Evolutionary conservation across 2,113 vertebrate genomes (phyloP), one percentile per base, ranked within the genome.

Genomic region (Hyperopisus bebe): DNA sequence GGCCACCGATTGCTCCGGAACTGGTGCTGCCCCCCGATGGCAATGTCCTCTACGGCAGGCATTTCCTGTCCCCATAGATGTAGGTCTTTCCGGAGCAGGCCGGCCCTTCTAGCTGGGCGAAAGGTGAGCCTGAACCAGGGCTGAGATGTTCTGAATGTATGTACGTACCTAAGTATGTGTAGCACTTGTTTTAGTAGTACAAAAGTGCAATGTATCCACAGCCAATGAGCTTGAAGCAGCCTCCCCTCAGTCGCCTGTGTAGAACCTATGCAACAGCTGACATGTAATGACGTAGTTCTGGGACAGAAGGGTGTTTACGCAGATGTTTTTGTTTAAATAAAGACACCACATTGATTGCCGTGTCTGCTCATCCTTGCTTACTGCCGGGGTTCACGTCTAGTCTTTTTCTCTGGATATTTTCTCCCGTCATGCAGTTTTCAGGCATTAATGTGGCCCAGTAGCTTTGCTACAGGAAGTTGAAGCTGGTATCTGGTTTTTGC

Each of bases 181-280:
- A 92, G 27, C 47, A 84, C 50, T 83, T 47, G 21, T 80, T 83
- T 39, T 92, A 91, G 91, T 92, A 88, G 92, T 91, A 94, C 92
- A 92, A 42, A 90, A 66, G 90, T 89, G 89, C 84, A 90, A 92
- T 89, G 91, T 94, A 91, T 84, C 91, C 90, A 8, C 53, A 87
- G 62, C 62, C 62, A 70, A 31, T 70, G 74, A 1, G 39, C 91
- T 90, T 92, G 84, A 91, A 90, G 90, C 91, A 83, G 88, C 66
- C 89, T 90, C 90, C 51, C 87, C 48, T 84, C 88, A 92, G 92
- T 92, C 92, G 92, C 92, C 92, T 91, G 90, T 92, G 92, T 95
- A 93, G 92, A 90, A 94, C 89, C 95, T 95, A 94, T 96, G 95
- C 95, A 96, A 94, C 90, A 91, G 42, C 82, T 84, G 44, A 24